Evolutionary conservation across 2,888 invertebrate species (phyloP).

Genomic region (Himalopsyche japonica): DNA sequence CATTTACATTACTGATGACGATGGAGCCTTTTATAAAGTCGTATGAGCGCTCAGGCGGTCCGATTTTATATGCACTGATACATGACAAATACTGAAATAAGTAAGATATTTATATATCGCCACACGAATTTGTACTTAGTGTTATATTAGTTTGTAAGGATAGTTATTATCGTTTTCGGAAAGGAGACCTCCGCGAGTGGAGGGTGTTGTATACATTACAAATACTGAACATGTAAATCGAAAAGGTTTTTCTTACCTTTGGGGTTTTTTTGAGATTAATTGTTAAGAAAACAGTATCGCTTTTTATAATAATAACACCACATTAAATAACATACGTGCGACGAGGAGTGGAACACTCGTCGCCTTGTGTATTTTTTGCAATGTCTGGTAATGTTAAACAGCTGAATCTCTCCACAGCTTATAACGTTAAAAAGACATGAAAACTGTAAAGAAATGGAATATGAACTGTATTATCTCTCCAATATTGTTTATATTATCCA

Average conservation of each 20-base stretch:
- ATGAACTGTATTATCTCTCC: neutral
- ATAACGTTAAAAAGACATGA: neutral
- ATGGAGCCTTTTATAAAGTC: slow-evolving; percentile 1
- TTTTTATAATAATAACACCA: neutral
- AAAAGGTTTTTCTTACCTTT: neutral
- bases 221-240: slow-evolving; percentile 15
- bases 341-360: slow-evolving; percentile 36
- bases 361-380: neutral
- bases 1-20: slow-evolving; percentile 10
- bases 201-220: neutral
- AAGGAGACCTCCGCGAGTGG: neutral
- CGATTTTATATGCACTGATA: slow-evolving; percentile 14
- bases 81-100: slow-evolving; percentile 20
- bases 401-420: neutral
- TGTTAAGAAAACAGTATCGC: neutral
- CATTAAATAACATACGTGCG: neutral
- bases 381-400: neutral
- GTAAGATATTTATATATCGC: slow-evolving; percentile 25
- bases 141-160: slow-evolving; percentile 27
- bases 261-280: neutral
- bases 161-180: slow-evolving; percentile 6
- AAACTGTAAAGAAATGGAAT: neutral
- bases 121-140: slow-evolving; percentile 38
- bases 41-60: neutral
- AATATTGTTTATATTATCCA: neutral